phyloP scores from a whole-genome alignment of 2,113 vertebrate genomes.

The Tonatia bakeri region DNA sequence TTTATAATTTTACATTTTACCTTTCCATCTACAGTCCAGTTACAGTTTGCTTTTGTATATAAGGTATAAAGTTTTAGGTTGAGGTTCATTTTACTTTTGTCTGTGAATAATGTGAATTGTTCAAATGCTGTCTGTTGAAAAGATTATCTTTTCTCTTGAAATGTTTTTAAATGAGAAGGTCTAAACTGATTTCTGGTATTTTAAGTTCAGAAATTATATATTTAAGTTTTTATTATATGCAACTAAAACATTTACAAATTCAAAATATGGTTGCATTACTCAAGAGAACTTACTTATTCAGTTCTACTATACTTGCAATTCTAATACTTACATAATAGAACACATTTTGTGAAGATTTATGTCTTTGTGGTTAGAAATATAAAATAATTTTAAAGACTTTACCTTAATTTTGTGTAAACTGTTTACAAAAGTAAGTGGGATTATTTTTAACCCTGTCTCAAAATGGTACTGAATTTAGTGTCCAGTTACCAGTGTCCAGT shows the following conservation, averaged over 20 bases:
- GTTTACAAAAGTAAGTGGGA: background rate
- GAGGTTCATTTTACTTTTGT: background rate
- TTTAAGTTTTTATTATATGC: background rate
- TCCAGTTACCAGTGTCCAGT: background rate
- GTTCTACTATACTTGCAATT: background rate
- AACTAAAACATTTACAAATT: constrained; percentile 11
- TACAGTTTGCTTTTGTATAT: background rate
- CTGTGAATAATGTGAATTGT: background rate
- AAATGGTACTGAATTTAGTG: constrained; percentile 32
- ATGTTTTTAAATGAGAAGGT: background rate
- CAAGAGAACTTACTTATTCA: constrained; percentile 20
- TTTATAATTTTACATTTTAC: background rate
- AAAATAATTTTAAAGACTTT: constrained; percentile 8
- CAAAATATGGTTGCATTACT: background rate
- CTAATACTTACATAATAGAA: background rate
- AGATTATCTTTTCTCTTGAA: background rate
- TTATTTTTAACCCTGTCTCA: background rate
- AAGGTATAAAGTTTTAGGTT: background rate
- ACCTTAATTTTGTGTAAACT: background rate
- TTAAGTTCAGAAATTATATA: background rate
- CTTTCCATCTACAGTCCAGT: background rate
- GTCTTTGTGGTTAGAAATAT: background rate
- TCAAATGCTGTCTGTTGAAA: background rate
- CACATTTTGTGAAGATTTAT: constrained; percentile 11
- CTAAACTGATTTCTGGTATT: constrained; percentile 13